Evolutionary conservation across 2,888 invertebrate genomes (phyloP).

Genomic region (Cynaeus angustus): DNA sequence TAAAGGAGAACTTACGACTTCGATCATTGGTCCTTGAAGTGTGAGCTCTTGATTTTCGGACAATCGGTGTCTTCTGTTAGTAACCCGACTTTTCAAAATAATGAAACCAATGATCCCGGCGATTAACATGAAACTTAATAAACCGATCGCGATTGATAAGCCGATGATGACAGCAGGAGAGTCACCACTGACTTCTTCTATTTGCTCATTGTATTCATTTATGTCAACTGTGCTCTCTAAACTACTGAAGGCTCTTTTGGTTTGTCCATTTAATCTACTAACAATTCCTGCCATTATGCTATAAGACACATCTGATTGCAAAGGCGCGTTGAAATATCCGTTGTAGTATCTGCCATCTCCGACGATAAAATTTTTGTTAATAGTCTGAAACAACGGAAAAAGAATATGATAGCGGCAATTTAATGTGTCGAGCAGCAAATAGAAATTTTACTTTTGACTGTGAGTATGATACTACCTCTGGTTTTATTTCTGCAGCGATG

Average conservation of each 20-base stretch:
- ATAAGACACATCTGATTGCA: conserved; percentile 77
- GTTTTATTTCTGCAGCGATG: conserved; percentile 85
- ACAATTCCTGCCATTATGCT: conserved; percentile 83
- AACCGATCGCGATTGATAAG: conserved; percentile 79
- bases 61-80: conserved; percentile 70
- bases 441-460: too few species aligned
- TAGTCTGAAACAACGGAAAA: conserved; percentile 59
- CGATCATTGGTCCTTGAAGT: conserved; percentile 85
- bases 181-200: conserved; percentile 71
- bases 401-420: too few species aligned
- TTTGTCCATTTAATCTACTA: conserved; percentile 79
- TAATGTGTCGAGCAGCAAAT: too few species aligned
- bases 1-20: conserved; percentile 72
- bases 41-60: conserved; percentile 81
- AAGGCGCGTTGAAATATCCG: conserved; percentile 84
- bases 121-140: conserved; percentile 79
- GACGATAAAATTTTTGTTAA: conserved; percentile 80
- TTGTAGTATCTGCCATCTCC: conserved; percentile 85
- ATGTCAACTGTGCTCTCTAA: conserved; percentile 67
- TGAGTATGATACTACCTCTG: too few species aligned
- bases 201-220: conserved; percentile 71
- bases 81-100: conserved; percentile 73
- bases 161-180: conserved; percentile 70
- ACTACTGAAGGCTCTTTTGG: conserved; percentile 78
- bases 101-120: conserved; percentile 79